Percentiles rank a stretch among this genome's conserved stretches.
Evolutionary conservation across 2,113 vertebrate genomes (phyloP).

Genomic region (Malurus melanocephalus): DNA sequence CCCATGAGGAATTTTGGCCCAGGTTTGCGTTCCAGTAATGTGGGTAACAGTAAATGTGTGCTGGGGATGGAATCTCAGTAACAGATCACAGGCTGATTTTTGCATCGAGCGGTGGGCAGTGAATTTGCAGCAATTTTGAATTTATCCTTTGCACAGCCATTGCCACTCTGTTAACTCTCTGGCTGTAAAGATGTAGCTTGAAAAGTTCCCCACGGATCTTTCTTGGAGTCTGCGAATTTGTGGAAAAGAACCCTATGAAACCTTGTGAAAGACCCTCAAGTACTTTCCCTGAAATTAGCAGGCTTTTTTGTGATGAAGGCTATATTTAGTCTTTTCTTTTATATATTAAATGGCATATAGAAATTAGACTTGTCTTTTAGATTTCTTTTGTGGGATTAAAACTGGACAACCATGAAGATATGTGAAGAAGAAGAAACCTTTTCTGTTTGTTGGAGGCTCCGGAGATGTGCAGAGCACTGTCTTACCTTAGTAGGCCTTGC

Average conservation of each 20-base stretch:
- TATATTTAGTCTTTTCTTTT: background rate
- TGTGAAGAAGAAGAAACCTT: background rate
- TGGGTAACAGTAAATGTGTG: background rate
- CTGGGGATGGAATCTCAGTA: background rate
- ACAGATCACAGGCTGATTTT: background rate
- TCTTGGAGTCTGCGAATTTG: background rate
- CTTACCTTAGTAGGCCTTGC: background rate
- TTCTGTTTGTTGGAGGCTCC: background rate
- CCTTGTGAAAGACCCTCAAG: background rate
- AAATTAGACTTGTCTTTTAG: background rate
- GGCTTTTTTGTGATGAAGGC: background rate
- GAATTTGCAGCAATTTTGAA: background rate
- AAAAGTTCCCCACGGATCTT: background rate
- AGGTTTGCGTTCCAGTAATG: background rate
- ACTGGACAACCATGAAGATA: accelerated
- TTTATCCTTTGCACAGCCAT: background rate
- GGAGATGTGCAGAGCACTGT: background rate
- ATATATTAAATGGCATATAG: background rate
- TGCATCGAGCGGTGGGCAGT: background rate
- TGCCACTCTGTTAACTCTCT: background rate
- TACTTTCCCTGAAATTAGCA: background rate
- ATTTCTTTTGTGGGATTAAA: background rate
- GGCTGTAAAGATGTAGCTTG: accelerated
- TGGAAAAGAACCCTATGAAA: background rate
- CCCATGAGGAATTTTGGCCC: background rate